These are phyloP conservation scores for Kryptolebias marmoratus DNA, from an alignment of 2,113 vertebrate genomes.

Conservation along the genomic window DNA sequence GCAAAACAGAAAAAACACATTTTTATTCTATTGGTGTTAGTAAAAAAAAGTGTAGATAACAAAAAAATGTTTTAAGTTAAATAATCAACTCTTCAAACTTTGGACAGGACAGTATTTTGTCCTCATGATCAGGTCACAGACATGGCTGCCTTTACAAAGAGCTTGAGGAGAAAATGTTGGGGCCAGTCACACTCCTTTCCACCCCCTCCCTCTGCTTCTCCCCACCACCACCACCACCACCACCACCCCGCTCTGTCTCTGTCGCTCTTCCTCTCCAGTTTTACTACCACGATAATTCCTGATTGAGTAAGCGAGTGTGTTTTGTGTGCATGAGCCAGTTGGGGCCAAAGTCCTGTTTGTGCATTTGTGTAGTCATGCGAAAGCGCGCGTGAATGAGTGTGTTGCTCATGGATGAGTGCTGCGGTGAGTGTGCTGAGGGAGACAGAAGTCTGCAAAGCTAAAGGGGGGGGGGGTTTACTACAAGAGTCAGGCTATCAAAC, in stretches of 20 bases:
- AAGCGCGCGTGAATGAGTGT: conserved; percentile 65
- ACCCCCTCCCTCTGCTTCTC: conserved; percentile 15
- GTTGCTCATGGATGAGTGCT: conserved; percentile 55
- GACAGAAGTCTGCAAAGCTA: conserved; percentile 49
- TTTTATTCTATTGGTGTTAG: not conserved
- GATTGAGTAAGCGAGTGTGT: conserved; percentile 58
- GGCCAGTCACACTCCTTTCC: conserved; percentile 35
- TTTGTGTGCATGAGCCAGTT: conserved; percentile 64
- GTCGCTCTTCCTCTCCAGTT: conserved; percentile 48
- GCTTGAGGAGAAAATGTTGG: conserved; percentile 49
- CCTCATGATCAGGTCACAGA: conserved; percentile 56
- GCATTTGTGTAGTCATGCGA: conserved; percentile 72
- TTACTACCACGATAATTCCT: conserved; percentile 63
- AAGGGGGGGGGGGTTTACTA: conserved; percentile 25
- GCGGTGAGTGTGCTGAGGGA: conserved; percentile 51
- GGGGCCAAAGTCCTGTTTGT: conserved; percentile 65
- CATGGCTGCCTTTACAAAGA: conserved; percentile 50
- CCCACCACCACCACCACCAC: not conserved
- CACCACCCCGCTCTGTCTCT: conserved; percentile 14
- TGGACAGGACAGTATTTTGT: conserved; percentile 42
- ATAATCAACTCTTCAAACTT: conserved; percentile 7
- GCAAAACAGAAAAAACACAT: not conserved
- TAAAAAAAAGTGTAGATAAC: not conserved
- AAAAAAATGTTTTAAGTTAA: conserved; percentile 1
- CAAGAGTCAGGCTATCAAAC: conserved; percentile 50